A percentile compares a stretch with the other conserved stretches of the same genome.
Evolutionary conservation across 2,113 vertebrate species (phyloP).

Genomic region (Cyanoramphus novaezelandiae): DNA sequence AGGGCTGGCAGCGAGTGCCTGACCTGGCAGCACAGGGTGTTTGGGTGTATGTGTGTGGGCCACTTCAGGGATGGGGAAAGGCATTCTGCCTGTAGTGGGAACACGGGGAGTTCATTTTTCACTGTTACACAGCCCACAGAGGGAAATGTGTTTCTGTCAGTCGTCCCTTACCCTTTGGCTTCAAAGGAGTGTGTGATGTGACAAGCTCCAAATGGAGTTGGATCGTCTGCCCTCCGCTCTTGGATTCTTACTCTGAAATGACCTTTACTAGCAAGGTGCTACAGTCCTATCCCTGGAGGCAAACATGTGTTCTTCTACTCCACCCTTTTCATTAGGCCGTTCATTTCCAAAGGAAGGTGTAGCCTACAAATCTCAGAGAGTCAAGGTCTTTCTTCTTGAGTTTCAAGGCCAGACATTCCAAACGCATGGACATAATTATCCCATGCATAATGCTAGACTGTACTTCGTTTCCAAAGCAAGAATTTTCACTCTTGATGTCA

Average conservation of each 20-base stretch:
- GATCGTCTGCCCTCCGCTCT: fast-evolving
- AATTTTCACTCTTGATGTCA: not conserved
- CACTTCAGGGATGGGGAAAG: fast-evolving
- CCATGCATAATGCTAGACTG: not conserved
- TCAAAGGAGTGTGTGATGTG: not conserved
- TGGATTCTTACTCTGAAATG: not conserved
- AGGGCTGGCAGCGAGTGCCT: fast-evolving
- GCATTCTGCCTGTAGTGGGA: fast-evolving
- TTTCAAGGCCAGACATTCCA: not conserved
- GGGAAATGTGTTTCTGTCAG: fast-evolving
- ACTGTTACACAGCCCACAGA: fast-evolving
- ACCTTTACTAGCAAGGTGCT: fast-evolving
- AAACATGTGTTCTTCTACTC: not conserved
- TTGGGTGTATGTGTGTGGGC: fast-evolving
- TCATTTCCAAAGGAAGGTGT: not conserved
- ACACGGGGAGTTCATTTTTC: not conserved
- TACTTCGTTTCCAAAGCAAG: not conserved
- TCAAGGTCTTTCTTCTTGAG: not conserved
- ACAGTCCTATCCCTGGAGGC: fast-evolving
- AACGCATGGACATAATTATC: not conserved
- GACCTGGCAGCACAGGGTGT: fast-evolving
- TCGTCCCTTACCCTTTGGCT: not conserved
- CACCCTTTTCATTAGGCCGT: not conserved
- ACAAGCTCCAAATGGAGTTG: fast-evolving
- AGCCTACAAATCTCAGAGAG: not conserved